Percentiles rank a stretch among this genome's conserved stretches.
Conservation (phyloP, 2,888 invertebrate genomes). For the Eutolmus rufibarbis region DNA sequence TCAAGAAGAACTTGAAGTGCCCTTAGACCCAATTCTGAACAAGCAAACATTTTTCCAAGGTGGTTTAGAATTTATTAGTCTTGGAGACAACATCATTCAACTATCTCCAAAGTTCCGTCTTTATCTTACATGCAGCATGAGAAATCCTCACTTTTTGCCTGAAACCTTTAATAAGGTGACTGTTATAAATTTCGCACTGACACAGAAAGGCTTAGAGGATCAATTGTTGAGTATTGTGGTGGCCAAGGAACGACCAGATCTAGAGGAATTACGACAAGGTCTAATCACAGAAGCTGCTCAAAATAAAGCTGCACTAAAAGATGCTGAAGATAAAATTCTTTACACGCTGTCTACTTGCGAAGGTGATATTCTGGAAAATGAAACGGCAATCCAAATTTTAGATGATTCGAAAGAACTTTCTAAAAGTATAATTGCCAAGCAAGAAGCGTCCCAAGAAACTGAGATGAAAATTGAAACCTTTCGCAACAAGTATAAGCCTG, state of each 20-base stretch:
- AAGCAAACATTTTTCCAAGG: slow-evolving; percentile 83
- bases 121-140: slow-evolving; percentile 86
- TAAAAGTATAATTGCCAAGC: slow-evolving; percentile 83
- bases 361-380: slow-evolving; percentile 91
- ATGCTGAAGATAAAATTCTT: slow-evolving; percentile 88
- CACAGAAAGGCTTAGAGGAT: slow-evolving; percentile 78
- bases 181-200: slow-evolving; percentile 86
- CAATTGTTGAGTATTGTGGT: slow-evolving; percentile 87
- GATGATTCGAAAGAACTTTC: slow-evolving; percentile 86
- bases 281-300: slow-evolving; percentile 81
- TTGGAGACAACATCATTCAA: slow-evolving; percentile 86
- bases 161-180: slow-evolving; percentile 87
- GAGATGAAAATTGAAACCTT: slow-evolving; percentile 83
- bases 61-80: slow-evolving; percentile 75
- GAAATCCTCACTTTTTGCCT: slow-evolving; percentile 89
- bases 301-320: slow-evolving; percentile 81
- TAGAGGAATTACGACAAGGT: slow-evolving; percentile 83
- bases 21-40: slow-evolving; percentile 81
- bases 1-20: slow-evolving; percentile 83
- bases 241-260: slow-evolving; percentile 86
- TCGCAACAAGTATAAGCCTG: slow-evolving; percentile 81
- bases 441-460: slow-evolving; percentile 82
- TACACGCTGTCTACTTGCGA: slow-evolving; percentile 81
- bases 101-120: slow-evolving; percentile 80
- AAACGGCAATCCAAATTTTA: slow-evolving; percentile 84